A percentile compares a stretch with the other conserved stretches of the same genome.
Conservation (phyloP, 2,113 vertebrate species). For the Dryoscopus gambensis region DNA sequence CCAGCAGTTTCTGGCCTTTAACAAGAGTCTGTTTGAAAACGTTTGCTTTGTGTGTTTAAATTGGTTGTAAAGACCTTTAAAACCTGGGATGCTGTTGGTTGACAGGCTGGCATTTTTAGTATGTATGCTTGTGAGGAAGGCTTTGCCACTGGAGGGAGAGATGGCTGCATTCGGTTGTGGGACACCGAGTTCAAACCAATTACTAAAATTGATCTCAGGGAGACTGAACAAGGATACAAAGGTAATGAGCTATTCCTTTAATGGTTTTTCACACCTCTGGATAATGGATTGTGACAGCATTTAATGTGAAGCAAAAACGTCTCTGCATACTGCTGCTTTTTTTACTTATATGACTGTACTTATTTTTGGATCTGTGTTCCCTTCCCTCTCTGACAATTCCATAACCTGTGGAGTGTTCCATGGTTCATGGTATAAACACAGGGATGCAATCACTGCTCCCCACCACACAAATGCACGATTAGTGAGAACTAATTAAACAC, state of each 20-base stretch:
- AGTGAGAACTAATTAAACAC: neutral
- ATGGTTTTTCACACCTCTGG: neutral
- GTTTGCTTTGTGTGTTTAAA: neutral
- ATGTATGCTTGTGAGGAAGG: slow-evolving; percentile 96
- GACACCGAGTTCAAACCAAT: slow-evolving; percentile 96
- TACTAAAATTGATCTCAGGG: slow-evolving; percentile 96
- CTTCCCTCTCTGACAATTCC: neutral
- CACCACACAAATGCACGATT: neutral
- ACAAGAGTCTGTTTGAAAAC: neutral
- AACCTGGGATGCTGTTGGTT: neutral
- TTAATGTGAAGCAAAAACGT: neutral
- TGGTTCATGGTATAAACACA: neutral
- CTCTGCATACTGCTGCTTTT: neutral
- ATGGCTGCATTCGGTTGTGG: slow-evolving; percentile 95
- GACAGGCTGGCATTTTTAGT: slow-evolving; percentile 96
- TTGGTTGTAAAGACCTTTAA: neutral
- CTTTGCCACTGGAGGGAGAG: slow-evolving; percentile 93
- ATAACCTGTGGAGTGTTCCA: neutral
- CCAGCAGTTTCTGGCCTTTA: neutral
- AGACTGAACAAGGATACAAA: slow-evolving; percentile 96
- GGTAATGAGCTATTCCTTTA: slow-evolving; percentile 71
- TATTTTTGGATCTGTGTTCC: neutral
- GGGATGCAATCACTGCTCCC: neutral
- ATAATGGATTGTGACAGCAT: neutral
- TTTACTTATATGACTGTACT: neutral